These are phyloP conservation scores for Rhopalosiphum nymphaeae DNA, from an alignment of 2,888 invertebrate genomes.

Conservation along the genomic window DNA sequence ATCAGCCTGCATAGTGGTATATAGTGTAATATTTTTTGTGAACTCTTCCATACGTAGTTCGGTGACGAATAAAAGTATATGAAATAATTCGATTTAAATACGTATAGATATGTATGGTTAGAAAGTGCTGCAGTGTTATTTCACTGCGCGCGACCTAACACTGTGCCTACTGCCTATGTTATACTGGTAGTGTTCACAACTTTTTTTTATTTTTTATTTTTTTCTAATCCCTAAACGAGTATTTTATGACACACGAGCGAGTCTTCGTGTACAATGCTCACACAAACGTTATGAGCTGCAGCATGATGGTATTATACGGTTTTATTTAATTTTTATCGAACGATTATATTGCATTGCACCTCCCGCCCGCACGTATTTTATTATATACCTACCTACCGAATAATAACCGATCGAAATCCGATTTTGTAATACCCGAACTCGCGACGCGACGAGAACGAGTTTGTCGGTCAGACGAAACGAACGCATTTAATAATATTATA, in stretches of 20 bases:
- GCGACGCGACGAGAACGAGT: neutral
- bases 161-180: neutral
- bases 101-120: neutral
- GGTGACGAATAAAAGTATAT: neutral
- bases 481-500: neutral
- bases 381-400: neutral
- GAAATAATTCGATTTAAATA: neutral
- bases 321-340: neutral
- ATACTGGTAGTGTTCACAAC: neutral
- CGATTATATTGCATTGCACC: neutral
- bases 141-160: neutral
- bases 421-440: neutral
- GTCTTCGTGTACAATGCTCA: neutral
- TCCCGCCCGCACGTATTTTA: neutral
- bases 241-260: neutral
- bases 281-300: neutral
- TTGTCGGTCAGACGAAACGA: neutral
- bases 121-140: neutral
- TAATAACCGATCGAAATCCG: conserved; percentile 1
- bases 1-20: too few relatives aligned
- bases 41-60: neutral
- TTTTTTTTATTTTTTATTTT: neutral
- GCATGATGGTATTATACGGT: neutral
- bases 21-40: neutral
- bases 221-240: neutral